phyloP scores from a whole-genome alignment of 2,113 vertebrate species.

The Malurus cyaneus region DNA sequence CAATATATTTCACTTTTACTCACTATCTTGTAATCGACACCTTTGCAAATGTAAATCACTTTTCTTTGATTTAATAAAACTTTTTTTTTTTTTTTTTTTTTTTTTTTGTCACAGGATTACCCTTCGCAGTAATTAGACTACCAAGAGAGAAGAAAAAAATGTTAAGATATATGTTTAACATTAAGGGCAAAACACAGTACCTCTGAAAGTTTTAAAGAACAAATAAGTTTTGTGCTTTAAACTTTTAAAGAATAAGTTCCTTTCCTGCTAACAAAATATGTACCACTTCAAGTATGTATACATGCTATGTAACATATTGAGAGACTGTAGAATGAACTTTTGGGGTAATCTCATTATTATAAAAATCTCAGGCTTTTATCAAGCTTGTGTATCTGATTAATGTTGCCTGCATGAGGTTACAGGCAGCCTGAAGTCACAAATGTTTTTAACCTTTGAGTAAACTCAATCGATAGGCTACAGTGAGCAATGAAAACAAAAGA shows the following conservation, averaged over 20 bases:
- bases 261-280: background rate
- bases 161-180: background rate
- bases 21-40: background rate
- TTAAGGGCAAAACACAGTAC: background rate
- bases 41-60: background rate
- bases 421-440: background rate
- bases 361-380: background rate
- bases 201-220: background rate
- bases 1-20: background rate
- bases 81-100: background rate
- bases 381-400: background rate
- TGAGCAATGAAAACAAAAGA: background rate
- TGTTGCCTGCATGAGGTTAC: background rate
- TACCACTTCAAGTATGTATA: background rate
- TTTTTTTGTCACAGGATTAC: background rate
- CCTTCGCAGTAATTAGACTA: background rate
- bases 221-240: background rate
- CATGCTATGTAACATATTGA: background rate
- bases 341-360: background rate
- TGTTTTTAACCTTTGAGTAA: background rate
- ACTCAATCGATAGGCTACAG: fast-evolving
- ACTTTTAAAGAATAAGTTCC: background rate
- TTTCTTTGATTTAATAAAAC: background rate
- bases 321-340: background rate
- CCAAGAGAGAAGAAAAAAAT: background rate